phyloP scores from a whole-genome alignment of 2,113 vertebrate species.

The Poecilia latipinna region DNA sequence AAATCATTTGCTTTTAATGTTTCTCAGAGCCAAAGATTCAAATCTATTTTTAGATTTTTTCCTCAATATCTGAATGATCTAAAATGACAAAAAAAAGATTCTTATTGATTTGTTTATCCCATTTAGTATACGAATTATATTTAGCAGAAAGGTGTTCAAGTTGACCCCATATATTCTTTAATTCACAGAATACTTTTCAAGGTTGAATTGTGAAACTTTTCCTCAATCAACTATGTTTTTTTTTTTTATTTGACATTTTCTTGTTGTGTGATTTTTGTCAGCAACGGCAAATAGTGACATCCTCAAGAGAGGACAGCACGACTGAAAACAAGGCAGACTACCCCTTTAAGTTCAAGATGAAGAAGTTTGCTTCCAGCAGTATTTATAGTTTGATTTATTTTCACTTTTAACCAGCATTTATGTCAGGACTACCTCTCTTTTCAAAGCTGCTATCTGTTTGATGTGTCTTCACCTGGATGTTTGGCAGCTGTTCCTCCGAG shows the following conservation, averaged over 20 bases:
- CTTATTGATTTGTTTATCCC: not conserved
- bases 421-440: slow-evolving; percentile 4
- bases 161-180: not conserved
- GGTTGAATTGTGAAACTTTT: not conserved
- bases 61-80: no score
- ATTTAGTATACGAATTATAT: not conserved
- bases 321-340: slow-evolving; percentile 6
- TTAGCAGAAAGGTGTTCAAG: not conserved
- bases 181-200: not conserved
- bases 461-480: slow-evolving; percentile 47
- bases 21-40: not conserved
- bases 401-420: slow-evolving; percentile 1
- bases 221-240: no score
- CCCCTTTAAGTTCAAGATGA: slow-evolving; percentile 1
- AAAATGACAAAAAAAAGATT: slow-evolving; percentile 11
- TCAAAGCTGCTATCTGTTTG: slow-evolving; percentile 17
- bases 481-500: slow-evolving; percentile 37
- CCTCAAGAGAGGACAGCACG: not conserved
- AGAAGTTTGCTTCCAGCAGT: slow-evolving; percentile 10
- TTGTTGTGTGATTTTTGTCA: not conserved
- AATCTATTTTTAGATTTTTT: no score
- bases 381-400: slow-evolving; percentile 42
- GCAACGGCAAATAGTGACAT: not conserved
- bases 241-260: not conserved
- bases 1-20: slow-evolving; percentile 10